Evolutionary conservation across 1,140 invertebrate species (phyloP), one percentile per base, ranked within the genome.

Genomic region (Drosophila funebris): DNA sequence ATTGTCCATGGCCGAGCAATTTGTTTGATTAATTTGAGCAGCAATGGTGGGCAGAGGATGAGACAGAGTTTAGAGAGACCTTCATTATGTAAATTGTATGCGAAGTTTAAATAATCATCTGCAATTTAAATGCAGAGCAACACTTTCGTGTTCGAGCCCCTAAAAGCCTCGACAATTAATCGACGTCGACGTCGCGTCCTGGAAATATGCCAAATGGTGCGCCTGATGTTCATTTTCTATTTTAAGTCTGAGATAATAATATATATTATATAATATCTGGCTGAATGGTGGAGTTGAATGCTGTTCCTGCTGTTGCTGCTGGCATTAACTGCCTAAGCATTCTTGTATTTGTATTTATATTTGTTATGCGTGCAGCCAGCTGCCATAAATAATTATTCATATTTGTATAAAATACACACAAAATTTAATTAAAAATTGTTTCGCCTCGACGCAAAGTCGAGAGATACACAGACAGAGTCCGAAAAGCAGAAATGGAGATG

Each of bases 351-450:
- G 62, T 67, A 41, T 50, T 54, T 63, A 36, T 13, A 31, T 31
- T 37, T 61, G 22, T 22, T 52, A 52, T 52, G 24, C 39, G 53
- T 52, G 52, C 63, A 22, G 43, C 39, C 48, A 43, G 37, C 27
- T 70, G 79, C 73, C 79, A 88, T 88, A 88, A 88, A 83, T 88
- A 88, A 89, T 88, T 88, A 88, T 88, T 88, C 83, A 88, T 88
- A 88, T 88, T 88, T 88, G 83, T 88, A 88, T 83, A 77, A 88
- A 88, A 88, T 89, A 79, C 78, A 79, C 76, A 79, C 83, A 88
- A 77, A 88, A 88, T 88, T 88, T 88, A 88, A 88, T 88, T 88
- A 88, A 88, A 88, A 88, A 89, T 88, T 88, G 76, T 83, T 85
- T 83, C 60, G 72, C 68, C 63, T 29, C 27, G 41, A 27, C 20